A percentile compares a stretch with the other conserved stretches of the same genome.
Conservation (phyloP, 2,888 invertebrate genomes). For the Thyatira batis region DNA sequence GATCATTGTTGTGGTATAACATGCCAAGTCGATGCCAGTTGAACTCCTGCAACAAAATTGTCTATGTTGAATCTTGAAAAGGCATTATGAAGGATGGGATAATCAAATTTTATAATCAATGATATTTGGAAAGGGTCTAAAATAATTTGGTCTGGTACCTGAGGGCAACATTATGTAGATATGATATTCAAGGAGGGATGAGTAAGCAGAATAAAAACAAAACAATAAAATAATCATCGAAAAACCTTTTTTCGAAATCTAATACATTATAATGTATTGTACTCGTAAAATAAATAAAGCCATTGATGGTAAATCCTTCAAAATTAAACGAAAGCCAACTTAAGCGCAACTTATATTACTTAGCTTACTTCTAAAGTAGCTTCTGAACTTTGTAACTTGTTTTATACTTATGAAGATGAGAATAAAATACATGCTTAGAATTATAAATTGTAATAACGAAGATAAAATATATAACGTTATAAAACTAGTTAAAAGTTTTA, state of each 20-base stretch:
- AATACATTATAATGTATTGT: too few relatives aligned
- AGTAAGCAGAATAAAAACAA: too few relatives aligned
- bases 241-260: too few relatives aligned
- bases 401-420: not conserved
- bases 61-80: not conserved
- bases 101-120: too few relatives aligned
- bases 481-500: not conserved
- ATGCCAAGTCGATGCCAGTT: conserved; percentile 88
- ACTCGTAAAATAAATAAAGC: not conserved
- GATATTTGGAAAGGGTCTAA: too few relatives aligned
- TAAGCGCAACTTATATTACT: not conserved
- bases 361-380: not conserved
- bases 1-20: conserved; percentile 87
- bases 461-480: not conserved
- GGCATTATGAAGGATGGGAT: too few relatives aligned
- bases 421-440: not conserved
- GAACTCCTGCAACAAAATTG: conserved; percentile 81
- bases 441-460: not conserved
- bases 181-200: too few relatives aligned
- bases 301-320: not conserved
- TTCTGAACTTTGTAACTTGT: not conserved
- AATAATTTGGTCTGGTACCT: too few relatives aligned
- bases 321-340: not conserved
- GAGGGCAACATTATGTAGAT: too few relatives aligned
- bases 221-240: too few relatives aligned